Conservation (phyloP, 2,888 invertebrate species). For the Limnephilus marmoratus region DNA sequence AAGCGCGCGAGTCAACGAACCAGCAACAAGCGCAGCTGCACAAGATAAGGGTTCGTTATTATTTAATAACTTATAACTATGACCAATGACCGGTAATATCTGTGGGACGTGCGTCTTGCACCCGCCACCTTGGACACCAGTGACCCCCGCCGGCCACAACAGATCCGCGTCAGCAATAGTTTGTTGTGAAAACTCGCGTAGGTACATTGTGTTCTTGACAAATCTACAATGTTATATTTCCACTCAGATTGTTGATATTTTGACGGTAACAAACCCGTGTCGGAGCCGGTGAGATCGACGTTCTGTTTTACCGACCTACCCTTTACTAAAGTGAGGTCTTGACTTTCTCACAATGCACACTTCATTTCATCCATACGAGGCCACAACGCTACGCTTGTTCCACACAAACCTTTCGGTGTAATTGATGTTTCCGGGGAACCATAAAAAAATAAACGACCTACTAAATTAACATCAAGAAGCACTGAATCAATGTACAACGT, state of each 20-base stretch:
- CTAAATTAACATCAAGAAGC: background rate
- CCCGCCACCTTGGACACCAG: background rate
- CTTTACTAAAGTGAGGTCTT: background rate
- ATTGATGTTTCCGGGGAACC: background rate
- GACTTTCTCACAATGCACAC: background rate
- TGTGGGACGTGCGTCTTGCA: background rate
- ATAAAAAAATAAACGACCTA: background rate
- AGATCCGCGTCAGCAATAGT: background rate
- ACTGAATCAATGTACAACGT: background rate
- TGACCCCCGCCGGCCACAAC: background rate
- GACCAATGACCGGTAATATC: slow-evolving; percentile 21
- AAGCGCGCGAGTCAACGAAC: slow-evolving; percentile 5
- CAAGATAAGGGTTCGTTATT: slow-evolving; percentile 15
- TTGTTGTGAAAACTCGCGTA: background rate
- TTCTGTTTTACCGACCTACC: background rate
- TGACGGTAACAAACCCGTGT: background rate
- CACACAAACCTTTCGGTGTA: background rate
- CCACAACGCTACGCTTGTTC: background rate
- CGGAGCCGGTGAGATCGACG: background rate
- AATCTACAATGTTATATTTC: background rate
- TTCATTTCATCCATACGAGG: background rate
- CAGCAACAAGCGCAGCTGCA: background rate
- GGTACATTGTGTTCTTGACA: background rate
- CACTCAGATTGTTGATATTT: background rate
- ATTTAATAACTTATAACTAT: slow-evolving; percentile 2